These are phyloP conservation scores for Marmota monax DNA, from an alignment of 2,113 vertebrate species.

Conservation along the genomic window DNA sequence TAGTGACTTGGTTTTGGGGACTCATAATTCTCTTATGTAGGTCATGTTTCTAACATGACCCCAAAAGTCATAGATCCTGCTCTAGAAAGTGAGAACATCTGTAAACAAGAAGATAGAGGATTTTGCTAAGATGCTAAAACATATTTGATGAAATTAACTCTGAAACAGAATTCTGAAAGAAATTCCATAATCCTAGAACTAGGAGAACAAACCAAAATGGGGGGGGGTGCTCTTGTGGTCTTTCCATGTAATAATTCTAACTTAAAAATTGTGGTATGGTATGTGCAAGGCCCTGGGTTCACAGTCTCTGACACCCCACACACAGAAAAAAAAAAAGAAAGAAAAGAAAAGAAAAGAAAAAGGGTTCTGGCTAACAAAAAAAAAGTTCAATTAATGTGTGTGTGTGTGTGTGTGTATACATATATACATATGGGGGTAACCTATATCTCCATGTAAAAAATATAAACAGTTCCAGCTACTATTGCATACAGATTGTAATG, in stretches of 20 bases:
- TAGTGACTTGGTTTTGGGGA: too few relatives aligned
- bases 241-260: not conserved
- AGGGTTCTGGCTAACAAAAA: conserved; percentile 76
- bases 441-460: too few relatives aligned
- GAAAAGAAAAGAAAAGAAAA: too few relatives aligned
- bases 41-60: not conserved
- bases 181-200: not conserved
- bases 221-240: too few relatives aligned
- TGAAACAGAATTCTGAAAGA: not conserved
- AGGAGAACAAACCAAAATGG: not conserved
- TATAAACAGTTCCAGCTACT: not conserved
- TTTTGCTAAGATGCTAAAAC: not conserved
- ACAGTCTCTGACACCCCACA: too few relatives aligned
- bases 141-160: not conserved
- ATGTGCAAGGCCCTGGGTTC: too few relatives aligned
- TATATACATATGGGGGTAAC: too few relatives aligned
- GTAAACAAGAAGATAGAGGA: not conserved
- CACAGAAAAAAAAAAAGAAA: too few relatives aligned
- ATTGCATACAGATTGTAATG: conserved; percentile 62
- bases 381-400: conserved; percentile 75
- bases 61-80: not conserved
- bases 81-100: not conserved
- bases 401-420: not conserved
- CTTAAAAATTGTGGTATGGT: not conserved
- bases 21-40: not conserved